A percentile compares a stretch with the other conserved stretches of the same genome.
Conservation (phyloP, 2,888 invertebrate species). For the Auanema sp. region DNA sequence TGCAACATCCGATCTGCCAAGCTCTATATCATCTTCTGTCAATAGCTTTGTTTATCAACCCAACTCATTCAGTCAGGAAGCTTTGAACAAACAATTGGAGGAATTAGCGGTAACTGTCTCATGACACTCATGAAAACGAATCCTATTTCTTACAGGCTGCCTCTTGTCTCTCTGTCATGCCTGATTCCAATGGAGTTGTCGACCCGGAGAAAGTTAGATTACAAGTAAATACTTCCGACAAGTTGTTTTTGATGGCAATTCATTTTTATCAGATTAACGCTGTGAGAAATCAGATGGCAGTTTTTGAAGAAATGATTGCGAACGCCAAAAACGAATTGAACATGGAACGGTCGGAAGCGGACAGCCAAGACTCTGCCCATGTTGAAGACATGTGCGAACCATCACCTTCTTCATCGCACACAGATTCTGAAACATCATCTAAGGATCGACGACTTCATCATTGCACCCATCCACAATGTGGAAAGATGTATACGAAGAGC, state of each 20-base stretch:
- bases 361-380: slow-evolving; percentile 12
- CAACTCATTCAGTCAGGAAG: slow-evolving; percentile 21
- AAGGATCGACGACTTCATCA: slow-evolving; percentile 29
- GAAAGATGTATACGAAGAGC: slow-evolving; percentile 61
- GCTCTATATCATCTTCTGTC: slow-evolving; percentile 43
- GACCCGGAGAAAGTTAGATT: slow-evolving; percentile 29
- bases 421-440: slow-evolving; percentile 27
- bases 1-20: slow-evolving; percentile 45
- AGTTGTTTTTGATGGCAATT: slow-evolving; percentile 6
- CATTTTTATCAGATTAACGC: slow-evolving; percentile 24
- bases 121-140: not conserved
- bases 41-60: slow-evolving; percentile 43
- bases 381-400: slow-evolving; percentile 36
- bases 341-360: slow-evolving; percentile 6
- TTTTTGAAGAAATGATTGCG: slow-evolving; percentile 28
- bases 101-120: slow-evolving; percentile 40
- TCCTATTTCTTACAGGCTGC: slow-evolving; percentile 22
- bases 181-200: slow-evolving; percentile 38
- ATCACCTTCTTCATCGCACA: slow-evolving; percentile 37
- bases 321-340: slow-evolving; percentile 31
- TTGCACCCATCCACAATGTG: slow-evolving; percentile 51
- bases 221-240: slow-evolving; percentile 12
- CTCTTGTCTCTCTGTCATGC: slow-evolving; percentile 37
- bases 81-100: slow-evolving; percentile 35
- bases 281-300: slow-evolving; percentile 28